Base-by-base conservation (phyloP, 2,888 invertebrate genomes). In the Herminia tarsipennalis region DNA sequence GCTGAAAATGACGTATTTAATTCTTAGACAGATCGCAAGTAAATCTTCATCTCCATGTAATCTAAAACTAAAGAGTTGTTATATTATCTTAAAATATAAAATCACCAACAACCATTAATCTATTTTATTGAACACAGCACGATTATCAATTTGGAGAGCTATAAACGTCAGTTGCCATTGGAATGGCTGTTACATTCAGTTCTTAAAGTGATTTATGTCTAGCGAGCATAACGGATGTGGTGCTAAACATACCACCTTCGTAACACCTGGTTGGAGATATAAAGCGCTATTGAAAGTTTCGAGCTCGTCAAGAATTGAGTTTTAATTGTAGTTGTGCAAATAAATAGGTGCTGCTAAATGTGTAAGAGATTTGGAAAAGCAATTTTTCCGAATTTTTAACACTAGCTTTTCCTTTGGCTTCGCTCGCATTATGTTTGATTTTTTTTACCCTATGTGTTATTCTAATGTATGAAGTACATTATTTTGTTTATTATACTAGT, bases 131-230 rank as follows among this genome's bases (percentile, higher is more conserved):
- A 24, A 38, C 38, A 51, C 28, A 24, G 9, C 20, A 38, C 24
- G 41, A 41, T 54, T 45, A 54, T 54, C 45, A 54, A 41, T 54
- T 42, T 24, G 18, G 25, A 20, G 5, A 12, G 36, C 48, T 35
- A 55, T 66, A 66, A 58, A 55, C 38, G 48, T 48, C n/a, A 14
- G 32, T 30, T 21, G 49, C 39, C 39, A 33, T 48, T 48, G 9
- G 33, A 51, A 47, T 45, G 45, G 50, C 48, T 45, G 45, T 63
- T 48, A 52, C 46, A 30, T 59, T 64, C 60, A 63, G 54, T 74
- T 68, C 64, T 72, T 52, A 62, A 61, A 48, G 53, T 61, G 67
- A 74, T 76, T 74, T 72, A 76, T 67, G 13, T 41, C 17, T 27
- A 56, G 39, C 54, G n/a, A 40, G 55, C 37, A 50, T 47, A 45